Evolutionary conservation across 1,140 invertebrate genomes (phyloP).

Genomic region (Drosophila fuyamai): DNA sequence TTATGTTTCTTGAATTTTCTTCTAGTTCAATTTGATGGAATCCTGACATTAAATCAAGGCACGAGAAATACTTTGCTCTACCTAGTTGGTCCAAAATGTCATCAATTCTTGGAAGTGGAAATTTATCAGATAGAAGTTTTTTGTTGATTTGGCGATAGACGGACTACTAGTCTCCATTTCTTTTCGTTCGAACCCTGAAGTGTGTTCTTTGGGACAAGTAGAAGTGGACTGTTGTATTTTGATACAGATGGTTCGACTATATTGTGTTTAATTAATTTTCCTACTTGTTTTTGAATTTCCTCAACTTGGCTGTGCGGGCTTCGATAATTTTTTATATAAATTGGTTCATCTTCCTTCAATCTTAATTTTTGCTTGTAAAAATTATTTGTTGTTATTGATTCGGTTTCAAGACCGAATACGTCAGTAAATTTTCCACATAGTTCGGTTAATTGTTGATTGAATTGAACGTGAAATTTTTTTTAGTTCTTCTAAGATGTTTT

Average conservation of each 20-base stretch:
- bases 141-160: too few relatives aligned
- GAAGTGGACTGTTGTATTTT: background rate
- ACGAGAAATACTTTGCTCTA: too few relatives aligned
- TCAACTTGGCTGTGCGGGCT: background rate
- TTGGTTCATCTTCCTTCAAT: background rate
- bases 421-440: background rate
- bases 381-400: background rate
- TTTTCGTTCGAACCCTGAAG: background rate
- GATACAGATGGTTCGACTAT: slow-evolving; percentile 2
- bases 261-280: background rate
- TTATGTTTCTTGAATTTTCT: slow-evolving; percentile 5
- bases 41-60: too few relatives aligned
- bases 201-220: background rate
- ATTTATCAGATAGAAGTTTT: too few relatives aligned
- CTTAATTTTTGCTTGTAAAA: background rate
- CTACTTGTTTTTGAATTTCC: background rate
- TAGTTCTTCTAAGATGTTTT: too few relatives aligned
- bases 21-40: background rate
- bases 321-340: background rate
- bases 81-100: too few relatives aligned
- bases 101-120: too few relatives aligned
- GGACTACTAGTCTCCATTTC: background rate
- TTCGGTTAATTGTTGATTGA: too few relatives aligned
- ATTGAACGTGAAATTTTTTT: too few relatives aligned
- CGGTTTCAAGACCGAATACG: background rate